A percentile compares a stretch with the other conserved stretches of the same genome.
Conservation (phyloP, 2,888 invertebrate genomes). For the Luperina testacea region DNA sequence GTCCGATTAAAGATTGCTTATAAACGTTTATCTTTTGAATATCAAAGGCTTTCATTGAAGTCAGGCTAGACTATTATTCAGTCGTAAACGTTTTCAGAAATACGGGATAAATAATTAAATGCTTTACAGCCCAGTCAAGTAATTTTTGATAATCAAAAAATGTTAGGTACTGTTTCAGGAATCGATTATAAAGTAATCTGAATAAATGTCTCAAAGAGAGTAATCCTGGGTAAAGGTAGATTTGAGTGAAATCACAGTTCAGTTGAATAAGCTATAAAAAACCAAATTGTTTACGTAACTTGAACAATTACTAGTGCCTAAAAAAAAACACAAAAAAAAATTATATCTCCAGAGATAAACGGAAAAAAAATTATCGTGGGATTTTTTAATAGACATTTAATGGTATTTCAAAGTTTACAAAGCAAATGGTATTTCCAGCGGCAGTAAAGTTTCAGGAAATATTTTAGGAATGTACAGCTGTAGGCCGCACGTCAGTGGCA, state of each 20-base stretch:
- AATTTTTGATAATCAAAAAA: neutral
- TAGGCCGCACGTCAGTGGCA: neutral
- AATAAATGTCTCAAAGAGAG: neutral
- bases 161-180: neutral
- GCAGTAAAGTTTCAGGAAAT: neutral
- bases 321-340: neutral
- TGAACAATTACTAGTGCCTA: no score
- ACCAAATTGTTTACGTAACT: no score
- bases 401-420: no score
- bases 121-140: no score
- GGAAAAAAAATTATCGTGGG: no score
- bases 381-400: no score
- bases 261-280: neutral
- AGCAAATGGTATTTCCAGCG: neutral
- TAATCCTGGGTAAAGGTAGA: neutral
- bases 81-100: neutral
- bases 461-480: neutral
- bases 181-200: neutral
- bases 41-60: conserved; percentile 8
- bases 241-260: neutral
- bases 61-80: neutral
- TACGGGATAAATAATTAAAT: neutral
- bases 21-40: neutral
- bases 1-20: neutral
- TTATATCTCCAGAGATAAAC: no score